Evolutionary conservation across 2,888 invertebrate genomes (phyloP), one percentile per base, ranked within the genome.

Genomic region (Platycheirus albimanus): DNA sequence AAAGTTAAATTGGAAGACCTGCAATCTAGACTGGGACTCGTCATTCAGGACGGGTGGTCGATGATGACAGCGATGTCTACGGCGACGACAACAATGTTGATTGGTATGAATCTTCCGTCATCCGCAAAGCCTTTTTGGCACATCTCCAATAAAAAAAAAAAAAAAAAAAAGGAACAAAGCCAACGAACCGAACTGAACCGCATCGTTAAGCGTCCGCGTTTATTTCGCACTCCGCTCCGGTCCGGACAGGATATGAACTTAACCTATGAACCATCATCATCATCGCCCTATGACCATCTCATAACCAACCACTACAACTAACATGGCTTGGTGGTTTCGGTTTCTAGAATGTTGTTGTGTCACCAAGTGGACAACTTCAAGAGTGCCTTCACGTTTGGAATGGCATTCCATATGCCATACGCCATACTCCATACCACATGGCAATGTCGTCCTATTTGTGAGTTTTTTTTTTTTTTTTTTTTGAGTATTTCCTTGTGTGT

Each of bases 201-300:
- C 51, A 64, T 30, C 45, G 61, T 66, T 49, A 66, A 67, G 61
- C 66, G 70, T 72, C 70, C 43, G 75, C 64, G 43, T 64, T 75
- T 43, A 52, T 79, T 74, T 72, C 30, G 66, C 78, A 67, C 75
- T 69, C 76, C 36, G 69, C 20, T 20, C 75, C 75, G 80, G 69
- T 69, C 76, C 36, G 69, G 30, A 30, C 75, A 80, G 80, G 69
- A 80, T 47, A 52, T 76, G 64, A 80, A 76, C 76, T 76, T 80
- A 64, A 58, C 80, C 76, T 54, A 56, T 49, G 81, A 66, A 76
- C 76, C 66, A 61, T 51, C 36, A 6, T n/a, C 3, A 19, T 3
- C 6, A 20, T 20, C 4, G 38, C 24, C 15, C 24, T 24, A 15
- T 41, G 43, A 19, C 28, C 67, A 58, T 70, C 47, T 15, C 19